Base-by-base conservation (phyloP, 2,113 vertebrate species). In the Dasyornis broadbenti region DNA sequence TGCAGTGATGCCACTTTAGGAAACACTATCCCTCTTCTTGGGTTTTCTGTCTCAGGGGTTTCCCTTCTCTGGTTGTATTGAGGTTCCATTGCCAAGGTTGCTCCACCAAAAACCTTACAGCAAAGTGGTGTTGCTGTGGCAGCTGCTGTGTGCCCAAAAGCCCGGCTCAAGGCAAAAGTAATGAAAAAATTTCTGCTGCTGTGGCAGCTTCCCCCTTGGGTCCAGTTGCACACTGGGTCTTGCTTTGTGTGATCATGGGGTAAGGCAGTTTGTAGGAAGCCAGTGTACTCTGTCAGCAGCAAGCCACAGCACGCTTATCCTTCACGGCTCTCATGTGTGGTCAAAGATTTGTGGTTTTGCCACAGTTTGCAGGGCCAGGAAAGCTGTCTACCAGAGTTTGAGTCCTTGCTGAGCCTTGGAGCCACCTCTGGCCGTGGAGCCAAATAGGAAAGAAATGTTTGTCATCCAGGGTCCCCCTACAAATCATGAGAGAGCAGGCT, bases 201-300 rank as follows among this genome's bases (percentile, higher is more conserved):
- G 13, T 19, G 35, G 9, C 45, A 70, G 20, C 6, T 61, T 61
- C 6, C 2, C 13, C 20, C 16, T 54, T 60, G 11, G 26, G 15
- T 28, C 16, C 33, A 37, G 39, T 26, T 85, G 10, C 21, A 69
- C 22, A 10, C 27, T 52, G 37, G 8, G 6, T 75, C 11, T 18
- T 79, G 13, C 10, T 54, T 79, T 61, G 18, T 35, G 24, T 33
- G 12, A 26, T 69, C 28, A 14, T 5, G 10, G 21, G 12, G 10
- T 28, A 56, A 47, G 20, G 23, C 1, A 4, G 6, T 16, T 56
- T 0, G 0, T 10, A 61, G 65, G 31, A 85, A 72, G 56, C 4
- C 15, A 12, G 30, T 1, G 2, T 0, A 4, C 23, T 52, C 64
- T 0, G 0, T 33, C 28, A 27, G 26, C 28, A 60, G 26, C 3